Percentiles rank a stretch among this genome's conserved stretches.
Evolutionary conservation across 2,888 invertebrate genomes (phyloP).

Genomic region (Pristionchus arcanus): DNA sequence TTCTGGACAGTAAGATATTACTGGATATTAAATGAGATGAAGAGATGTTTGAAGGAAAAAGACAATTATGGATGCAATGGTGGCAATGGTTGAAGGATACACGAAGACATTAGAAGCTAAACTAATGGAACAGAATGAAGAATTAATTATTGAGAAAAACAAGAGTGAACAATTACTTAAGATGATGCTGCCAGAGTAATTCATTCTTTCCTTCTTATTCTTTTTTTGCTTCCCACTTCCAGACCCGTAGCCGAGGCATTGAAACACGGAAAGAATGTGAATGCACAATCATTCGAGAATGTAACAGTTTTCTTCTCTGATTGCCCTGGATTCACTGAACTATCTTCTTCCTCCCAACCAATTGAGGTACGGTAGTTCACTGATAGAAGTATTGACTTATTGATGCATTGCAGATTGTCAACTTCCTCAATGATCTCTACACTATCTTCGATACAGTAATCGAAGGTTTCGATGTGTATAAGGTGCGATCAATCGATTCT

Average conservation of each 20-base stretch:
- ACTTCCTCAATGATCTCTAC: slow-evolving; percentile 70
- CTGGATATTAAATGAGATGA: not conserved
- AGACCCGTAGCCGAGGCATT: slow-evolving; percentile 66
- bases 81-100: slow-evolving; percentile 97
- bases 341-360: slow-evolving; percentile 61
- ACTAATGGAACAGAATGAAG: slow-evolving; percentile 91
- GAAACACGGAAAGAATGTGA: slow-evolving; percentile 62
- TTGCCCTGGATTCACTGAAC: slow-evolving; percentile 66
- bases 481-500: slow-evolving; percentile 56
- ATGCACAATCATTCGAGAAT: slow-evolving; percentile 63
- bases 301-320: slow-evolving; percentile 69
- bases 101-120: slow-evolving; percentile 94
- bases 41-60: slow-evolving; percentile 60
- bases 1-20: slow-evolving; percentile 60
- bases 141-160: slow-evolving; percentile 94
- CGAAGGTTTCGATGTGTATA: slow-evolving; percentile 70
- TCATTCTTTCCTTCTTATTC: not conserved
- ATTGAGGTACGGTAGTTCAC: slow-evolving; percentile 59
- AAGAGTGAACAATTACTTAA: slow-evolving; percentile 87
- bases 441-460: slow-evolving; percentile 66
- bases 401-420: slow-evolving; percentile 83
- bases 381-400: not conserved
- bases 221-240: not conserved
- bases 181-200: slow-evolving; percentile 68
- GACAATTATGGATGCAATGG: slow-evolving; percentile 97